phyloP scores from a whole-genome alignment of 2,113 vertebrate species.

The Dissostichus mawsoni region DNA sequence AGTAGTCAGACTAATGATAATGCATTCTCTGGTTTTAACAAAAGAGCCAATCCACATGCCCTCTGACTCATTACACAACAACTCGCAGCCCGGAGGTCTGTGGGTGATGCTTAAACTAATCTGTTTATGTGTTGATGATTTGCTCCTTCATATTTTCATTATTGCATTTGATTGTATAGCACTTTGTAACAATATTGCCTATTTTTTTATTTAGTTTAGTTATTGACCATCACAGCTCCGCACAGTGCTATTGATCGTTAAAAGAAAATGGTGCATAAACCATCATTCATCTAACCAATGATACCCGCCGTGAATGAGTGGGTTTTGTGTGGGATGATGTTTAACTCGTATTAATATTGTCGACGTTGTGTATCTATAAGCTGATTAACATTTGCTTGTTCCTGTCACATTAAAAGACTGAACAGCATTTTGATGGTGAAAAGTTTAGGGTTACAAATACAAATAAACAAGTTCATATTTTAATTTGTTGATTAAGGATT shows the following conservation, averaged over 20 bases:
- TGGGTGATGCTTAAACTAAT: conserved; percentile 38
- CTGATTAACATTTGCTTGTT: not conserved
- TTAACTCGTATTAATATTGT: not conserved
- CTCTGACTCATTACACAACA: conserved; percentile 72
- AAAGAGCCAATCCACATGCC: conserved; percentile 68
- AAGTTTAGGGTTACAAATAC: not conserved
- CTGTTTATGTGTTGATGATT: conserved; percentile 23
- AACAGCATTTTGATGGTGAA: not conserved
- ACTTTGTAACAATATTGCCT: too few species aligned
- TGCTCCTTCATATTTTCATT: conserved; percentile 35
- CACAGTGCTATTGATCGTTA: not conserved
- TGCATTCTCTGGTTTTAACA: conserved; percentile 72
- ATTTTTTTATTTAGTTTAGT: not conserved
- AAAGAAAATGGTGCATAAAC: not conserved
- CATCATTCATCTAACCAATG: not conserved
- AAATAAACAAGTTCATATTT: not conserved
- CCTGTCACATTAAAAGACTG: not conserved
- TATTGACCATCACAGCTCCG: conserved; percentile 9
- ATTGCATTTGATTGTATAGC: conserved; percentile 14
- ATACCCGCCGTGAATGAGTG: conserved; percentile 1
- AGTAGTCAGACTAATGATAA: conserved; percentile 79
- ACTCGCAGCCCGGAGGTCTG: conserved; percentile 56
- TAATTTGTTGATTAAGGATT: not conserved
- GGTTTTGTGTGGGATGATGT: conserved; percentile 2
- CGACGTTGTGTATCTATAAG: not conserved